Percentiles rank a stretch among this genome's conserved stretches.
Evolutionary conservation across 2,888 invertebrate genomes (phyloP).

Genomic region (Hemithea aestivaria): DNA sequence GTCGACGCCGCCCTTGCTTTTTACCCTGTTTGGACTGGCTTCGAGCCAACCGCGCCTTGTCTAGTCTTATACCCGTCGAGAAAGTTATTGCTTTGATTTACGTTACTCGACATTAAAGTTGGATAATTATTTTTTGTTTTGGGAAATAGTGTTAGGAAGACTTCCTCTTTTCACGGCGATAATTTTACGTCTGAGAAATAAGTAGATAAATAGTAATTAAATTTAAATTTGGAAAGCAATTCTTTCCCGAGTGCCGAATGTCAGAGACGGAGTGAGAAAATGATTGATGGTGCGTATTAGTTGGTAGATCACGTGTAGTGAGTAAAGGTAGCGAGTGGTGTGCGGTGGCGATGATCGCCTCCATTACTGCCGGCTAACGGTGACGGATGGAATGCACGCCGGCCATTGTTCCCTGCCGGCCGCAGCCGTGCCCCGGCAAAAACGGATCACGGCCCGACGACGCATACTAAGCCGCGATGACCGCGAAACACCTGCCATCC

Average conservation of each 20-base stretch:
- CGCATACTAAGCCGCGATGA: slow-evolving; percentile 49
- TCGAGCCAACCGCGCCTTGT: slow-evolving; percentile 63
- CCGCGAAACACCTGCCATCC: slow-evolving; percentile 46
- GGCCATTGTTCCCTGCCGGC: slow-evolving; percentile 61
- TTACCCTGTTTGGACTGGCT: slow-evolving; percentile 76
- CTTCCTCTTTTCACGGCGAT: too few relatives aligned
- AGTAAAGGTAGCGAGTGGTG: slow-evolving; percentile 2
- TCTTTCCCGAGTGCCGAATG: background rate
- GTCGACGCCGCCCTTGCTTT: slow-evolving; percentile 69
- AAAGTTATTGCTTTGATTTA: slow-evolving; percentile 49
- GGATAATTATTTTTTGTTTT: slow-evolving; percentile 10
- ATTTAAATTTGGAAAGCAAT: background rate
- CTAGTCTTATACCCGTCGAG: slow-evolving; percentile 46
- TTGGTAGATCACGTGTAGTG: slow-evolving; percentile 9
- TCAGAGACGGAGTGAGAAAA: slow-evolving; percentile 11
- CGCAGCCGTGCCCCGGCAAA: slow-evolving; percentile 43
- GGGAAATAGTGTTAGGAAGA: slow-evolving; percentile 5
- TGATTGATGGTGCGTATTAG: slow-evolving; percentile 15
- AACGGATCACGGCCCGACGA: slow-evolving; percentile 53
- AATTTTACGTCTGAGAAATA: too few relatives aligned
- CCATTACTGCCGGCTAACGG: slow-evolving; percentile 66
- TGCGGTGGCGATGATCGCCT: slow-evolving; percentile 43
- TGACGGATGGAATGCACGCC: slow-evolving; percentile 65
- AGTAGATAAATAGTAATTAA: too few relatives aligned
- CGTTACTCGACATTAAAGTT: slow-evolving; percentile 8